Evolutionary conservation across 2,113 vertebrate genomes (phyloP).

Genomic region (Atrichornis clamosus): DNA sequence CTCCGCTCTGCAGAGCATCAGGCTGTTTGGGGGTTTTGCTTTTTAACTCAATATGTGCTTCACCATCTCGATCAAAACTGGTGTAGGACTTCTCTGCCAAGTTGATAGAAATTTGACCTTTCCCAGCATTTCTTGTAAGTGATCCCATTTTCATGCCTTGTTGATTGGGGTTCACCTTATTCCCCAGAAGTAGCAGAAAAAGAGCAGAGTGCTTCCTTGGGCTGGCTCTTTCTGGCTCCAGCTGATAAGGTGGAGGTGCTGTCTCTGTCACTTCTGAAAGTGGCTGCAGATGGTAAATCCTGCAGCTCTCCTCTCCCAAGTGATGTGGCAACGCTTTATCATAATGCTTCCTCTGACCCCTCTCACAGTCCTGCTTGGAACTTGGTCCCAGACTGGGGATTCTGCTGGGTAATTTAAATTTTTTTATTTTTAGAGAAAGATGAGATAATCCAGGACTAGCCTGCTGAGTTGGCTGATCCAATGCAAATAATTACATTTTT

Average conservation of each 20-base stretch:
- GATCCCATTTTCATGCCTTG: not conserved
- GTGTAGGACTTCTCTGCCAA: not conserved
- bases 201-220: not conserved
- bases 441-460: not conserved
- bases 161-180: not conserved
- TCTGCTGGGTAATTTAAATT: not conserved
- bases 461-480: not conserved
- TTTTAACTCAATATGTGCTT: not conserved
- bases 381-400: not conserved
- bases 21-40: not conserved
- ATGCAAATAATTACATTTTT: not conserved
- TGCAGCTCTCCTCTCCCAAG: not conserved
- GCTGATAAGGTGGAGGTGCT: not conserved
- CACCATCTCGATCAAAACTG: not conserved
- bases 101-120: not conserved
- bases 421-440: not conserved
- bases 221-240: not conserved
- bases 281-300: not conserved
- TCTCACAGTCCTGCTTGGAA: not conserved
- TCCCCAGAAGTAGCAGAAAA: not conserved
- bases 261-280: not conserved
- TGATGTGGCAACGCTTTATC: not conserved
- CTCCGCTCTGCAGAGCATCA: not conserved
- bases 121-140: not conserved
- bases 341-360: not conserved